Evolutionary conservation across 2,797 vertebrate species (phyloP).

Genomic region (Rhodeus uyekii): DNA sequence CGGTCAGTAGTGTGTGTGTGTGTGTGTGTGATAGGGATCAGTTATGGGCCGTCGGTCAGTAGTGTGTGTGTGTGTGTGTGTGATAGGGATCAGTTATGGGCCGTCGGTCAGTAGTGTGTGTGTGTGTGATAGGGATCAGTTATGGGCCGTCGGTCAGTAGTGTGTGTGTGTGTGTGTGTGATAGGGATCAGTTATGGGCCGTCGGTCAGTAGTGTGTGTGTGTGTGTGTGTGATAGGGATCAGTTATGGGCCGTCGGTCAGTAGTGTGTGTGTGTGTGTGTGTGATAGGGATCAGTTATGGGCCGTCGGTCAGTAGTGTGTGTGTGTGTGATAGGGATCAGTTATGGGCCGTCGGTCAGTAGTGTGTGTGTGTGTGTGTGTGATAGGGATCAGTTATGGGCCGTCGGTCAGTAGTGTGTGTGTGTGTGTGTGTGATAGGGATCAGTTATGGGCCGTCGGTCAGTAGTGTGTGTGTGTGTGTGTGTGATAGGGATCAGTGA

Average conservation of each 20-base stretch:
- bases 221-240: conserved; percentile 82
- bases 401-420: no score
- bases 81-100: no score
- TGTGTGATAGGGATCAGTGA: no score
- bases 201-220: no score
- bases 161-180: accelerated
- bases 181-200: no score
- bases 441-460: conserved; percentile 98
- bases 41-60: conserved; percentile 94
- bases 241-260: conserved; percentile 96
- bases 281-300: no score
- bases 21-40: conserved; percentile 87
- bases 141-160: conserved; percentile 92
- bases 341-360: conserved; percentile 94
- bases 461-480: conserved; percentile 57
- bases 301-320: no score
- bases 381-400: no score
- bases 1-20: neutral
- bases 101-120: no score
- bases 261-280: conserved; percentile 12
- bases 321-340: conserved; percentile 87
- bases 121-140: conserved; percentile 89
- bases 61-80: accelerated
- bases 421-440: conserved; percentile 73
- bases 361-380: accelerated